Percentiles rank a stretch among this genome's conserved stretches.
These are phyloP conservation scores for Unio pictorum DNA, from an alignment of 2,888 invertebrate species.

Conservation along the genomic window DNA sequence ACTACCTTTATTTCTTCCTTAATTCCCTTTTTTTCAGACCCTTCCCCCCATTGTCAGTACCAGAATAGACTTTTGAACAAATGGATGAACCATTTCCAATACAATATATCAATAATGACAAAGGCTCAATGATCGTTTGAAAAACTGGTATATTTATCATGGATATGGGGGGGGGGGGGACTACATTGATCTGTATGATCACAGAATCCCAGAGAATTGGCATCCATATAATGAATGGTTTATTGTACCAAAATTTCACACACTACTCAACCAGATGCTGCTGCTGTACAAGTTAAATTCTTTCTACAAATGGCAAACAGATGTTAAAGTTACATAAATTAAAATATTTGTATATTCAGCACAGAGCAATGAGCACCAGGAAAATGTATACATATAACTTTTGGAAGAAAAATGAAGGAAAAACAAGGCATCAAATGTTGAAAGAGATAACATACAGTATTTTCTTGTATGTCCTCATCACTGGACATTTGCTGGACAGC, in stretches of 20 bases:
- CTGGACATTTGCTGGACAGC: slow-evolving; percentile 52
- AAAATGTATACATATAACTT: not conserved
- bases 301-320: too few relatives aligned
- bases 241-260: not conserved
- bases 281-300: too few relatives aligned
- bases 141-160: not conserved
- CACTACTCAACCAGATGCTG: not conserved
- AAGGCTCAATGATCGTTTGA: too few relatives aligned
- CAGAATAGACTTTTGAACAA: too few relatives aligned
- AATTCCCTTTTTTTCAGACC: too few relatives aligned
- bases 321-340: too few relatives aligned
- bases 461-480: slow-evolving; percentile 39
- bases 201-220: not conserved
- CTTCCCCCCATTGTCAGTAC: too few relatives aligned
- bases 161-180: not conserved
- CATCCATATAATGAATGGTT: not conserved
- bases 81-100: too few relatives aligned
- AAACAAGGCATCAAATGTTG: not conserved
- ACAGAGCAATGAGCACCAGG: too few relatives aligned
- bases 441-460: slow-evolving; percentile 24
- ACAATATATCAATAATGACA: too few relatives aligned
- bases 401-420: not conserved
- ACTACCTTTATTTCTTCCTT: too few relatives aligned
- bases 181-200: not conserved
- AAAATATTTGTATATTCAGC: too few relatives aligned